Percentiles rank a stretch among this genome's conserved stretches.
Conservation (phyloP, 2,113 vertebrate species). For the Lonchura striata region DNA sequence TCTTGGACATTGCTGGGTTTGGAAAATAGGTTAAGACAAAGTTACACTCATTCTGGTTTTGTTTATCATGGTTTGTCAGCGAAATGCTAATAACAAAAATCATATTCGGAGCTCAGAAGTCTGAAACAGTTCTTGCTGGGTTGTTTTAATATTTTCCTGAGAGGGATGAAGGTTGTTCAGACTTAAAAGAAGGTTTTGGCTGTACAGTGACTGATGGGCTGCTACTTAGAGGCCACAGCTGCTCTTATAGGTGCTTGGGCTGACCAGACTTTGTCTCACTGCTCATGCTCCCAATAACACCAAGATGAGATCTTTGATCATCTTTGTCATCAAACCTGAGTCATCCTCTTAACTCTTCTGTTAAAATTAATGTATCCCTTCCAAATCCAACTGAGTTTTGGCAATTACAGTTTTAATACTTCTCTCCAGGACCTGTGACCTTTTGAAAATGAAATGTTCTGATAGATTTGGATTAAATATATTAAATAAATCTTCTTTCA, state of each 20-base stretch:
- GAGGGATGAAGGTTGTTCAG: neutral
- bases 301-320: neutral
- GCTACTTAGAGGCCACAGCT: neutral
- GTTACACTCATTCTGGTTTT: neutral
- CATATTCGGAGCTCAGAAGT: neutral
- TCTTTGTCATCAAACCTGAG: neutral
- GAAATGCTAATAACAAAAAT: neutral
- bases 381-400: neutral
- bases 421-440: neutral
- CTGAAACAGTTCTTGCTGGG: neutral
- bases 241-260: neutral
- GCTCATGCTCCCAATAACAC: neutral
- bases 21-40: neutral
- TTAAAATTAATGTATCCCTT: neutral
- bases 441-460: neutral
- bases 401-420: neutral
- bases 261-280: neutral
- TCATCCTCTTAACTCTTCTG: neutral
- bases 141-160: neutral
- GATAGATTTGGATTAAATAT: neutral
- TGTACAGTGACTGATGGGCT: neutral
- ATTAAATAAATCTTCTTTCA: neutral
- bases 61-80: neutral
- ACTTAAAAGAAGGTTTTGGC: neutral
- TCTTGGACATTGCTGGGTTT: neutral